These are phyloP conservation scores for Coccyzus lansbergi DNA, from an alignment of 2,797 vertebrate genomes.

Conservation along the genomic window DNA sequence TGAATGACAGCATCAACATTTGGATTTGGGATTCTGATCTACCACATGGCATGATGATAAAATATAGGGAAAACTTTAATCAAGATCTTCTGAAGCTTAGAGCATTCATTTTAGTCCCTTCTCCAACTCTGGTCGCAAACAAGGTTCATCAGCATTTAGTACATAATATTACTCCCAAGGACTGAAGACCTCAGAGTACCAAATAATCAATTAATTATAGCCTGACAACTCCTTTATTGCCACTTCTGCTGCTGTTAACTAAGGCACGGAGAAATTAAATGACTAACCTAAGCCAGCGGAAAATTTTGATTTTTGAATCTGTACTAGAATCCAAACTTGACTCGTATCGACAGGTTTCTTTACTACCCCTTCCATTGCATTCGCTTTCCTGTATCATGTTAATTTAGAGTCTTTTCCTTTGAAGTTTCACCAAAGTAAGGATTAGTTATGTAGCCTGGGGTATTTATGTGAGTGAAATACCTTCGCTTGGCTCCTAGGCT, in stretches of 20 bases:
- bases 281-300: neutral
- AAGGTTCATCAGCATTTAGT: neutral
- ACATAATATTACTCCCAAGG: neutral
- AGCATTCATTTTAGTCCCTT: neutral
- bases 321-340: neutral
- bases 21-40: neutral
- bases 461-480: neutral
- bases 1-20: neutral
- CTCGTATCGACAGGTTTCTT: neutral
- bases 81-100: neutral
- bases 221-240: neutral
- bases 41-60: neutral
- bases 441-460: neutral
- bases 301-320: neutral
- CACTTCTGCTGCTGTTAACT: neutral
- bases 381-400: neutral
- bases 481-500: conserved; percentile 2
- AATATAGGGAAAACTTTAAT: neutral
- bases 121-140: conserved; percentile 10
- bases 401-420: neutral
- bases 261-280: neutral
- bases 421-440: neutral
- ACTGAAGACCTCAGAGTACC: neutral
- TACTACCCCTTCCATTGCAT: neutral
- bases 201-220: neutral